Base-by-base conservation (phyloP, 2,888 invertebrate species). In the Siphlonurus alternatus region DNA sequence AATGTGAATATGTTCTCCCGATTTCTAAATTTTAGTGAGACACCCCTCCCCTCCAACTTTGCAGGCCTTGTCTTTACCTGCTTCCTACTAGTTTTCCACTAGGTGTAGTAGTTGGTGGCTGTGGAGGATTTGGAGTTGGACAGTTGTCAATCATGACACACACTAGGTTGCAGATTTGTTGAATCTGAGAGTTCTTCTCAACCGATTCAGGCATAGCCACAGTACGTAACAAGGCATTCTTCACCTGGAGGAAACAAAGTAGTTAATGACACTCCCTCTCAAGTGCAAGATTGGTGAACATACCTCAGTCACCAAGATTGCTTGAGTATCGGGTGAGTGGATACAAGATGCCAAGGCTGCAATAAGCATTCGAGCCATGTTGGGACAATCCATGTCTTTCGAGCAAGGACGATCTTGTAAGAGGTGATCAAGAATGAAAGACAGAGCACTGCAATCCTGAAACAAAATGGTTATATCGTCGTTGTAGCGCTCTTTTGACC, bases 121-220 rank as follows among this genome's bases (percentile, higher is more conserved):
- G n/a, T n/a, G 78, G 77, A 56, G 80, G 77, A 0, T 81, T 76
- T 0, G 84, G 80, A n/a, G 56, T 7, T 54, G 89, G 87, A 72
- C 89, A 89, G 59, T 86, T 85, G 69, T 91, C 90, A 65, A 91
- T 89, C 82, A 89, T 86, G 19, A 85, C 85, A 38, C 86, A 86
- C 53, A 89, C 84, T 18, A 91, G 78, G 5, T 83, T 83, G 66
- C 87, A 85, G 19, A 91, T 76, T 7, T 87, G 81, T 72, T 89
- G 89, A 25, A 91, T 77, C 61, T 87, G 82, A 2, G 81, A 79
- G 72, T 91, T 89, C 73, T 91, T 91, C 67, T 87, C 85, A 0
- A 80, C 76, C 24, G 86, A 84, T 73, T 91, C 90, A 0, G 86
- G 82, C 69, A 87, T 74, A 1, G 79, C 76, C 7, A 89, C 73